Evolutionary conservation across 2,113 vertebrate genomes (phyloP).

Genomic region (Zeus faber): DNA sequence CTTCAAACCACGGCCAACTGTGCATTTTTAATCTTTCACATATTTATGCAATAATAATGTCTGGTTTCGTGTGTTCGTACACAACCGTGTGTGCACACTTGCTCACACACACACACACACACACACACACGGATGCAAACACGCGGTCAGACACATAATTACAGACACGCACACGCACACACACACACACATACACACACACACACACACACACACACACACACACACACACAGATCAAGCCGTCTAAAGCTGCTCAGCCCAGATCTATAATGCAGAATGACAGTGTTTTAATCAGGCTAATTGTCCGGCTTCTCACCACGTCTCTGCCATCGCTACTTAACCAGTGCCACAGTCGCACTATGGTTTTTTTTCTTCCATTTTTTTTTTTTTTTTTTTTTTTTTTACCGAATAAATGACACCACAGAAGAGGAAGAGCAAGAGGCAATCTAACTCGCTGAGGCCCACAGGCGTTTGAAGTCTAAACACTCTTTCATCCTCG

Average conservation of each 20-base stretch:
- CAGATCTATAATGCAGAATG: background rate
- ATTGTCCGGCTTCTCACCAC: constrained; percentile 54
- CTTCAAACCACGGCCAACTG: constrained; percentile 57
- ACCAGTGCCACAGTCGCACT: constrained; percentile 29
- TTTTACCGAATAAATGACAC: constrained; percentile 55
- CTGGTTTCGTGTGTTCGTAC: constrained; percentile 34
- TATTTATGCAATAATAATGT: constrained; percentile 60
- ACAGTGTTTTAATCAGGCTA: constrained; percentile 62
- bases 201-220: constrained; percentile 3
- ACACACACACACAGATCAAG: background rate
- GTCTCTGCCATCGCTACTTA: constrained; percentile 55
- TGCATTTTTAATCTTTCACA: constrained; percentile 52
- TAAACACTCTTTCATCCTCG: constrained; percentile 72
- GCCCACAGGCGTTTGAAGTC: constrained; percentile 70
- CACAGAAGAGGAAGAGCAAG: constrained; percentile 49
- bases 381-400: too few species aligned
- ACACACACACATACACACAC: background rate
- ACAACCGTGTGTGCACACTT: background rate
- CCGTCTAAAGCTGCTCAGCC: background rate
- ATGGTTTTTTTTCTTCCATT: too few species aligned
- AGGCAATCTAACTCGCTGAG: constrained; percentile 67
- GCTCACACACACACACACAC: background rate
- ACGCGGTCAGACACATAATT: constrained; percentile 1
- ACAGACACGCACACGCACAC: background rate
- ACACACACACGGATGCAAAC: background rate